Conservation (phyloP, 2,888 invertebrate genomes). For the Drosophila quasianomalipes region DNA sequence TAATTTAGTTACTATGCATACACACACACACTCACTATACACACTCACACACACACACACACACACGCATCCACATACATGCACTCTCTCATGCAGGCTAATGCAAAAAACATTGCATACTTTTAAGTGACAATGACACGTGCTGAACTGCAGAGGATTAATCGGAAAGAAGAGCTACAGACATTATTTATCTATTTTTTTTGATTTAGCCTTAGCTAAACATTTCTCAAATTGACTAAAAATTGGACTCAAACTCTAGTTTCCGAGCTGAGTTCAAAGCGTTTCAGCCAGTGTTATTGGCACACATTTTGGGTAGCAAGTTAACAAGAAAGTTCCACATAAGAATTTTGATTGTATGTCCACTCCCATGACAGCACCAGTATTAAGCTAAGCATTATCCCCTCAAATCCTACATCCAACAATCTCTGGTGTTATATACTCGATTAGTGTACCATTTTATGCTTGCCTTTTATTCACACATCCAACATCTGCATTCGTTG, state of each 20-base stretch:
- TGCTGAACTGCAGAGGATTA: conserved; percentile 6
- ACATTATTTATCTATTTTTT: neutral
- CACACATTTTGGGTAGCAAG: conserved; percentile 20
- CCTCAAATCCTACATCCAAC: conserved; percentile 18
- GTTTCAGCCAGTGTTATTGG: conserved; percentile 24
- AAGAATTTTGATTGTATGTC: conserved; percentile 34
- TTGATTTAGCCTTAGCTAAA: neutral
- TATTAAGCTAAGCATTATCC: conserved; percentile 75
- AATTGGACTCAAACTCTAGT: neutral
- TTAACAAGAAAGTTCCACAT: conserved; percentile 37
- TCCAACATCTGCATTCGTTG: conserved; percentile 37
- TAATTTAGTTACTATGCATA: conserved; percentile 66
- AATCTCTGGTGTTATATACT: conserved; percentile 51
- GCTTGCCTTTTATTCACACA: conserved; percentile 39
- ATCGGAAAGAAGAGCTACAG: neutral
- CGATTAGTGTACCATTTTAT: conserved; percentile 34
- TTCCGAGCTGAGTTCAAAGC: neutral
- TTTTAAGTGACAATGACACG: conserved; percentile 36
- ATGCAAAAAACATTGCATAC: conserved; percentile 58
- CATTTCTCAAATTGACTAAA: neutral
- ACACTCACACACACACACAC: conserved; percentile 14
- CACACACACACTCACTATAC: conserved; percentile 19
- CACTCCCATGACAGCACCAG: conserved; percentile 80
- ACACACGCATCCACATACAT: conserved; percentile 10
- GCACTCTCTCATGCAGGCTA: conserved; percentile 38